Evolutionary conservation across 1,140 invertebrate species (phyloP), one percentile per base, ranked within the genome.

Genomic region (Papilio dardanus): DNA sequence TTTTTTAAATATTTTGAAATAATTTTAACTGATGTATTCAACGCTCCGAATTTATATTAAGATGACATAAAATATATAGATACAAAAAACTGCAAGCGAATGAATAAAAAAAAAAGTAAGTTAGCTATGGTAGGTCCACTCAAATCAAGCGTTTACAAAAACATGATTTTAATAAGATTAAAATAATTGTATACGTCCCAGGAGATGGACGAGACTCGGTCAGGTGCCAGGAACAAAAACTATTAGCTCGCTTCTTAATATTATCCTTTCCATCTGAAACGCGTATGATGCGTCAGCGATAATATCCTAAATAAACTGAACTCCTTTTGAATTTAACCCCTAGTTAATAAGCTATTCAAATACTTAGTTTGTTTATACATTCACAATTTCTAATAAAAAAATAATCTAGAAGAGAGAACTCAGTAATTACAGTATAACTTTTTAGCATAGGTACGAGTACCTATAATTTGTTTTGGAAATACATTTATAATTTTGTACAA

Each of bases 121-220:
- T 37, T 14, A 31, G n/a, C 30, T 2, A 67, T 42, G 74, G 68
- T 74, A 76, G 80, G 74, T 91, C 89, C 80, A 86, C 69, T 81
- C 12, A 81, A 82, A 12, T 35, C 67, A 30, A 67, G 76, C 86
- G 24, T 68, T 65, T 76, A 77, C 82, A 74, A 66, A 81, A 86
- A 81, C 83, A 85, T 87, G 89, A 92, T 93, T 92, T 88, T 88
- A 91, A 93, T 91, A 90, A 91, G 90, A 91, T 93, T 93, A 93
- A 90, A 93, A 93, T 92, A 93, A 93, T 92, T 93, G 90, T 93
- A 89, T 84, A 83, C 83, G 88, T 91, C 88, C 86, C 88, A 83
- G 75, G 82, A 90, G 90, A 92, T 89, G 88, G 90, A 88, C 89
- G 88, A 83, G 83, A 76, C 77, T 71, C 77, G 74, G 85, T 89